Evolutionary conservation across 1,140 invertebrate species (phyloP).

Genomic region (Lepidurus arcticus): DNA sequence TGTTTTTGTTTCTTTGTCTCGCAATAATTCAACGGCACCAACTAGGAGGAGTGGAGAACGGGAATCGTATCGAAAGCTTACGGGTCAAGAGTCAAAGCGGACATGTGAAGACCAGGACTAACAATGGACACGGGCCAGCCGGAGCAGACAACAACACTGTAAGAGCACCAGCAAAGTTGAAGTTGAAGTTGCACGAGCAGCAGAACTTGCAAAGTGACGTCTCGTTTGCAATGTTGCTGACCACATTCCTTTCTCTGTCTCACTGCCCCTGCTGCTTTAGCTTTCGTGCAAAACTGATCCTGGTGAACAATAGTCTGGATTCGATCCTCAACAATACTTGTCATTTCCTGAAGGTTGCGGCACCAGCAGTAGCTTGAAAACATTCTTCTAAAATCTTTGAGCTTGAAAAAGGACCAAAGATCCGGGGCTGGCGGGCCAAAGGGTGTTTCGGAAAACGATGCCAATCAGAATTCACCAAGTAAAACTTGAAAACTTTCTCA

Average conservation of each 20-base stretch:
- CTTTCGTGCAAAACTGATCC: conserved; percentile 1
- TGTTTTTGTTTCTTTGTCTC: too few relatives aligned
- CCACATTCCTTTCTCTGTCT: conserved; percentile 8
- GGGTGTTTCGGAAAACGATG: background rate
- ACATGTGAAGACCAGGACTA: background rate
- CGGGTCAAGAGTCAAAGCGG: conserved; percentile 2
- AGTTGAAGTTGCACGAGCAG: conserved; percentile 11
- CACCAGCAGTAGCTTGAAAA: background rate
- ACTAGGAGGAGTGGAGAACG: background rate
- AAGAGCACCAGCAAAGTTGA: conserved; percentile 7
- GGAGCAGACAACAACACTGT: conserved; percentile 3
- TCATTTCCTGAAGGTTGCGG: conserved; percentile 11
- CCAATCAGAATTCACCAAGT: conserved; percentile 12
- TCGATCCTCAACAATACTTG: conserved; percentile 11
- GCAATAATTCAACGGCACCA: too few relatives aligned
- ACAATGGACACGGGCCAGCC: conserved; percentile 20
- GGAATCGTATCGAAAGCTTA: background rate
- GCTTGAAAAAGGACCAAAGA: background rate
- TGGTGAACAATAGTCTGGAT: conserved; percentile 2
- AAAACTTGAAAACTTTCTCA: background rate
- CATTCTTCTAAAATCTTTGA: background rate
- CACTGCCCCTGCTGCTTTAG: conserved; percentile 7
- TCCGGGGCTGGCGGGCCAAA: background rate
- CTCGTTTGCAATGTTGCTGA: conserved; percentile 14
- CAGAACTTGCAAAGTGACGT: conserved; percentile 21